Percentiles rank a stretch among this genome's conserved stretches.
These are phyloP conservation scores for Falco columbarius DNA, from an alignment of 2,797 vertebrate species.

Conservation along the genomic window DNA sequence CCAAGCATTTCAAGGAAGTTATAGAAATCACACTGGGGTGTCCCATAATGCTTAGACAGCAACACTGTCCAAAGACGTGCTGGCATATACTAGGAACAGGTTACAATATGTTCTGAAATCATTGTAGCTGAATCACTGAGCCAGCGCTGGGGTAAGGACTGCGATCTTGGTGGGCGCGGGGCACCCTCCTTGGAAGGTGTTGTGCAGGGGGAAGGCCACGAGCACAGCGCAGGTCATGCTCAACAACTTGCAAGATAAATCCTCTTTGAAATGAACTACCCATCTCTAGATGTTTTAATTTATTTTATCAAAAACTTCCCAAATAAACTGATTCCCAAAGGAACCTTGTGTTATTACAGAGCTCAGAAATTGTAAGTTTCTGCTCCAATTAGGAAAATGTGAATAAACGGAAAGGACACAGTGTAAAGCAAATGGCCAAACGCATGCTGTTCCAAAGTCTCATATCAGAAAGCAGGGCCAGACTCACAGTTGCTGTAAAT, in stretches of 20 bases:
- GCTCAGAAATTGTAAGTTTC: not conserved
- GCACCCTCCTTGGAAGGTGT: not conserved
- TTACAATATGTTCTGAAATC: not conserved
- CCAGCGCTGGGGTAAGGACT: not conserved
- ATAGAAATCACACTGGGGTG: not conserved
- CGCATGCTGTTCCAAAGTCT: not conserved
- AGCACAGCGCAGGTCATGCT: not conserved
- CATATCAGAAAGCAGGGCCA: not conserved
- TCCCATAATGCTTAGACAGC: not conserved
- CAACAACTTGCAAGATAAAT: not conserved
- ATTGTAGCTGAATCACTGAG: not conserved
- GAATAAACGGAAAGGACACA: not conserved
- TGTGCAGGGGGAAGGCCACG: accelerated
- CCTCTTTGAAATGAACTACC: not conserved
- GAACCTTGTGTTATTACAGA: not conserved
- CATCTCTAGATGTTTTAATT: not conserved
- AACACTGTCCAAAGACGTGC: not conserved
- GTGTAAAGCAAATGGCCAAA: not conserved
- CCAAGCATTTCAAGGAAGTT: not conserved
- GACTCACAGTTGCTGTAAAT: not conserved
- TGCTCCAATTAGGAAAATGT: not conserved
- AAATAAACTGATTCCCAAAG: not conserved
- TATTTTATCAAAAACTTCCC: not conserved
- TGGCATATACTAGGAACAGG: not conserved
- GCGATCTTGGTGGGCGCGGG: not conserved